These are phyloP conservation scores for Lemur catta DNA, from an alignment of 2,797 vertebrate genomes.

Conservation along the genomic window DNA sequence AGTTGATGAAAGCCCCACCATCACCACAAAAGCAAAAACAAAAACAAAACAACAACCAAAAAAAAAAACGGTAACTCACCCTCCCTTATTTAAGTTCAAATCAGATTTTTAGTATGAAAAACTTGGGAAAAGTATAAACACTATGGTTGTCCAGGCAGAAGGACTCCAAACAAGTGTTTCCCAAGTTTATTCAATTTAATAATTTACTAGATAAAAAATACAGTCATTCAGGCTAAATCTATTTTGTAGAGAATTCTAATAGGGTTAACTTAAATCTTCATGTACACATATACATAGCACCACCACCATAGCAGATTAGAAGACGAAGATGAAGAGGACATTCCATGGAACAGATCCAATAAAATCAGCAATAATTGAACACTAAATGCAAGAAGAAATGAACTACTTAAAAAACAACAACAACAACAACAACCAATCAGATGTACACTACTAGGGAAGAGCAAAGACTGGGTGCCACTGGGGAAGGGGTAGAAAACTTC, in stretches of 20 bases:
- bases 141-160: neutral
- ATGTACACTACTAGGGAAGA: neutral
- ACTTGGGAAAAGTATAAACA: neutral
- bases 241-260: neutral
- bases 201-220: neutral
- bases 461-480: neutral
- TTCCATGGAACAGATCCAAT: neutral
- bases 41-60: too few species aligned
- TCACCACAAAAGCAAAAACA: too few species aligned
- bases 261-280: neutral
- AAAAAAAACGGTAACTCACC: neutral
- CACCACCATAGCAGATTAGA: neutral
- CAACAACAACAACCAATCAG: neutral
- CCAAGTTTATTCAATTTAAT: conserved; percentile 1
- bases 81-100: conserved; percentile 13
- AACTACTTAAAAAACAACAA: neutral
- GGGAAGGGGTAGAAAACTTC: neutral
- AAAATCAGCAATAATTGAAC: neutral
- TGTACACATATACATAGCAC: neutral
- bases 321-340: neutral
- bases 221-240: neutral
- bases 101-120: conserved; percentile 18
- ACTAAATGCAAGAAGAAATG: neutral
- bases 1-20: neutral
- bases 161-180: neutral